Evolutionary conservation across 2,113 vertebrate genomes (phyloP).

Genomic region (Rhinichthys klamathensis): DNA sequence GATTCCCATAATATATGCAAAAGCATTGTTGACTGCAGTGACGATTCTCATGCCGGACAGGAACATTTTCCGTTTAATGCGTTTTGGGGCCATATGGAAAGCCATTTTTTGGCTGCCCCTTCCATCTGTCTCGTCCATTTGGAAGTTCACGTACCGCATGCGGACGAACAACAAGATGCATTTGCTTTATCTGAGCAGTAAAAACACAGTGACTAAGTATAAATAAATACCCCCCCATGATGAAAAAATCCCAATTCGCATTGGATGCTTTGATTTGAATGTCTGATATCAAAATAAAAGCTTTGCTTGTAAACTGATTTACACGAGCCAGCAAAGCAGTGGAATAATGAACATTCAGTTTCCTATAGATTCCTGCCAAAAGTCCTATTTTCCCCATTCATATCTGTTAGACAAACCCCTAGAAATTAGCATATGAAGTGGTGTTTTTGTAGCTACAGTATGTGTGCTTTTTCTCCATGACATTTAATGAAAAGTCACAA

Average conservation of each 20-base stretch:
- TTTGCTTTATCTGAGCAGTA: background rate
- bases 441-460: slow-evolving; percentile 6
- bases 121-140: background rate
- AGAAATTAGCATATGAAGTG: slow-evolving; percentile 39
- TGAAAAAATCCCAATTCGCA: background rate
- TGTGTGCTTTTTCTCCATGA: slow-evolving; percentile 31
- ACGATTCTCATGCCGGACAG: background rate
- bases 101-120: background rate
- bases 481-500: slow-evolving; percentile 40
- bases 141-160: background rate
- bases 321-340: slow-evolving; percentile 2
- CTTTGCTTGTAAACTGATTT: slow-evolving; percentile 12
- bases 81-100: background rate
- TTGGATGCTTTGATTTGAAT: background rate
- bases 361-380: slow-evolving; percentile 36
- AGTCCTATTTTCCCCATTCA: slow-evolving; percentile 11
- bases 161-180: background rate
- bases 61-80: background rate
- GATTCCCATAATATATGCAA: background rate
- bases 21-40: background rate
- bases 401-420: background rate
- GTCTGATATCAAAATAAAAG: background rate
- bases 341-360: slow-evolving; percentile 32
- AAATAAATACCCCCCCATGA: background rate
- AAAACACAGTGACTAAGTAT: background rate